These are phyloP conservation scores for Entosphenus tridentatus DNA, from an alignment of 2,113 vertebrate species.

Conservation along the genomic window DNA sequence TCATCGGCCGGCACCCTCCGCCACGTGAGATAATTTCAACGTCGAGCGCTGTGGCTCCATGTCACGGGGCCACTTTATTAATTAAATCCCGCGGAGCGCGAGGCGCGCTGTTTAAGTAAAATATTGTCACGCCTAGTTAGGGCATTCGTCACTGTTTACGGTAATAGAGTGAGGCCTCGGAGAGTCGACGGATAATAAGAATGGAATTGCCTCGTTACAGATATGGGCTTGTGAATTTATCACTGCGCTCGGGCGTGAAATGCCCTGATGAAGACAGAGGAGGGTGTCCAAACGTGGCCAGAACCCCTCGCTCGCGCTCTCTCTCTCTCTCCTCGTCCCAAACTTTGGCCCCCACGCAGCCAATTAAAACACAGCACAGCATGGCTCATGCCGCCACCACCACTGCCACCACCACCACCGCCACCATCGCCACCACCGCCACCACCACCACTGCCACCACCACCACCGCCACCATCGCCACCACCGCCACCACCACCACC, in stretches of 20 bases:
- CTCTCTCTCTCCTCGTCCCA: too few relatives aligned
- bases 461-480: too few relatives aligned
- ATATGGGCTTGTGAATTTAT: constrained; percentile 6
- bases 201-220: constrained; percentile 7
- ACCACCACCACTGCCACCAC: too few relatives aligned
- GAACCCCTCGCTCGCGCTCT: too few relatives aligned
- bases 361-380: too few relatives aligned
- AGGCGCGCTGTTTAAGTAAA: not conserved
- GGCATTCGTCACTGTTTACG: constrained; percentile 6
- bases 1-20: not conserved
- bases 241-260: constrained; percentile 4
- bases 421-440: too few relatives aligned
- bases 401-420: too few relatives aligned
- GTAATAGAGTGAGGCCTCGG: not conserved
- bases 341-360: too few relatives aligned
- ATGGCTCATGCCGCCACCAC: too few relatives aligned
- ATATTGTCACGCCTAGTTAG: constrained; percentile 1
- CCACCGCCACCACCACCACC: too few relatives aligned
- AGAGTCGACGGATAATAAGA: not conserved
- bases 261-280: constrained; percentile 5
- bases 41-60: not conserved
- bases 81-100: not conserved
- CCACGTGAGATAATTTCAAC: not conserved
- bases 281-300: too few relatives aligned
- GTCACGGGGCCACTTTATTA: not conserved